These are phyloP conservation scores for Rynchops niger DNA, from an alignment of 2,113 vertebrate genomes.

Conservation along the genomic window DNA sequence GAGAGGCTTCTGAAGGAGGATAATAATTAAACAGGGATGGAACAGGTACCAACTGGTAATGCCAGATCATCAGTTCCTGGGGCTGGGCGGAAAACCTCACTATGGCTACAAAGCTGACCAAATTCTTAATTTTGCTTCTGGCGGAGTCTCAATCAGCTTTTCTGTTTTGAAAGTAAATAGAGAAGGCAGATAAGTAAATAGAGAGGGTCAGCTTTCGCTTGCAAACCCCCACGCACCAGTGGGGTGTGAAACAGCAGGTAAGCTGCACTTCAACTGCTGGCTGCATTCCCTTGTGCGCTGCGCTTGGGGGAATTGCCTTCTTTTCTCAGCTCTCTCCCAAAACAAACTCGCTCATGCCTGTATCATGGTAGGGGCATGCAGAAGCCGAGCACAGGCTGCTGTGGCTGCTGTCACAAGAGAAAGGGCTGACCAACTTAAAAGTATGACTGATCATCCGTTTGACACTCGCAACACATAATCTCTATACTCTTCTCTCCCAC, in stretches of 20 bases:
- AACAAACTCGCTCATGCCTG: not conserved
- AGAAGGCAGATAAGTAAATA: not conserved
- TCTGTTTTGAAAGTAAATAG: not conserved
- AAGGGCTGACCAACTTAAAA: not conserved
- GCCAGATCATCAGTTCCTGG: not conserved
- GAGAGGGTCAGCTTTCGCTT: not conserved
- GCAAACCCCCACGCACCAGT: not conserved
- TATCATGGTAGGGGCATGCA: rapidly evolving
- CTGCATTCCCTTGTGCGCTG: not conserved
- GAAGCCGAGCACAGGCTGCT: not conserved
- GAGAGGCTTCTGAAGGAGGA: not conserved
- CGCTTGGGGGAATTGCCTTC: not conserved
- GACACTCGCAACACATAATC: not conserved
- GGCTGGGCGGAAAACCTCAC: not conserved
- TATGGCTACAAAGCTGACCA: not conserved
- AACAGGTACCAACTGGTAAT: not conserved
- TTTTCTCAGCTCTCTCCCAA: not conserved
- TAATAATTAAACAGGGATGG: not conserved
- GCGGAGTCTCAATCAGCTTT: not conserved
- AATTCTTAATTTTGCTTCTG: not conserved
- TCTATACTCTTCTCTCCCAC: not conserved
- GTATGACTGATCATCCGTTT: not conserved
- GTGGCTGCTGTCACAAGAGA: not conserved
- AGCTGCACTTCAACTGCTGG: not conserved
- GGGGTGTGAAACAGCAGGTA: not conserved